These are phyloP conservation scores for Drosophila barbarae DNA, from an alignment of 2,888 invertebrate genomes.

Conservation along the genomic window DNA sequence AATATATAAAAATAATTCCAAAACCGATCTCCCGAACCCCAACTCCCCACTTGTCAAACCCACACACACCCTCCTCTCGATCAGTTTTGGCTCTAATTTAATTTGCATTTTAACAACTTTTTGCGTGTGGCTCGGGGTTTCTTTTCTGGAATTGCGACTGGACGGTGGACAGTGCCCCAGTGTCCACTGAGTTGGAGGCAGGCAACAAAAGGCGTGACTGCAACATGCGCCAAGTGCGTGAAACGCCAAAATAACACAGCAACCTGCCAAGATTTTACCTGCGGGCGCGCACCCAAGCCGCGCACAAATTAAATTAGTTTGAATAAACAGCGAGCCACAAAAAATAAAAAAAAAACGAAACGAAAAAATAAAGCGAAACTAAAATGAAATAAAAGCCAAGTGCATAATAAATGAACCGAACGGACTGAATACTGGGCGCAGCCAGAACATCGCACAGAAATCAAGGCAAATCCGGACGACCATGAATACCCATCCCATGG, in stretches of 20 bases:
- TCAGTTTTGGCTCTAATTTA: slow-evolving; percentile 74
- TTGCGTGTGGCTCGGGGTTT: slow-evolving; percentile 67
- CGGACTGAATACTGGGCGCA: slow-evolving; percentile 59
- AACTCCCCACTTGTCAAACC: slow-evolving; percentile 26
- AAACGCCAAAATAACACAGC: slow-evolving; percentile 73
- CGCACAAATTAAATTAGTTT: slow-evolving; percentile 74
- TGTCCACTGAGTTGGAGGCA: slow-evolving; percentile 18
- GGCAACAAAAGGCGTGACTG: slow-evolving; percentile 76
- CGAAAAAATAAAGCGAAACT: slow-evolving; percentile 29
- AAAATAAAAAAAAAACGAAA: background rate
- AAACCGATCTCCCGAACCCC: slow-evolving; percentile 7
- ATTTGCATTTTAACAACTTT: slow-evolving; percentile 77
- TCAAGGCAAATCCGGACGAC: slow-evolving; percentile 55
- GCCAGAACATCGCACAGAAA: slow-evolving; percentile 63
- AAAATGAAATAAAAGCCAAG: slow-evolving; percentile 47
- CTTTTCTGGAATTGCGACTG: slow-evolving; percentile 38
- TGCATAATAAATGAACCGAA: slow-evolving; percentile 70
- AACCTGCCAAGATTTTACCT: slow-evolving; percentile 66
- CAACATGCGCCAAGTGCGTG: slow-evolving; percentile 75
- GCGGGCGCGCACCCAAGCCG: slow-evolving; percentile 66
- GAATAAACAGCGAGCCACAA: slow-evolving; percentile 69
- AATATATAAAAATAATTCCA: slow-evolving; percentile 1
- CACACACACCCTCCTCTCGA: slow-evolving; percentile 41
- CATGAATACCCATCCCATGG: slow-evolving; percentile 40
- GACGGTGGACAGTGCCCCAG: slow-evolving; percentile 1